Conservation (phyloP, 2,113 vertebrate genomes). For the Prunella fulvescens region DNA sequence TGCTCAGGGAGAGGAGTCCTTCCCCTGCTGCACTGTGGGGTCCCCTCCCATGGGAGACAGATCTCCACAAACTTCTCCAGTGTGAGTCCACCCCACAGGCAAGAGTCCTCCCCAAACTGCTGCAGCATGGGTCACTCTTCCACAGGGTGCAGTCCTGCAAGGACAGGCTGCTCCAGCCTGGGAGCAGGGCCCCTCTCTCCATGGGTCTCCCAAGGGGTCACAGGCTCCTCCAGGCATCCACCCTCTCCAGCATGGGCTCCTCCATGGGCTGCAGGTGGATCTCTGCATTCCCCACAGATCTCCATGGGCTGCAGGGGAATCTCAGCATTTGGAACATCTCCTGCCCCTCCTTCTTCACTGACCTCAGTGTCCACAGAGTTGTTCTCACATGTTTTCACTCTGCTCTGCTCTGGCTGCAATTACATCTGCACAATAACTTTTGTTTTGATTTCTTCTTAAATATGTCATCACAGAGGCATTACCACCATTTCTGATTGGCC, state of each 20-base stretch:
- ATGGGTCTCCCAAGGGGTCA: accelerated
- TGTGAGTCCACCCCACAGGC: neutral
- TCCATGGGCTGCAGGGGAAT: neutral
- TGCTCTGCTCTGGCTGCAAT: neutral
- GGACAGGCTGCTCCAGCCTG: neutral
- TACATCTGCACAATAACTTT: neutral
- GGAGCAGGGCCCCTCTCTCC: neutral
- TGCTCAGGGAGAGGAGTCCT: neutral
- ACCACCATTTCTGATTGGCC: neutral
- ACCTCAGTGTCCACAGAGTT: accelerated
- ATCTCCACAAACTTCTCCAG: neutral
- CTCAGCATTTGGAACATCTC: accelerated
- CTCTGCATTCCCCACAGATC: neutral
- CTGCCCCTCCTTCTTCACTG: neutral
- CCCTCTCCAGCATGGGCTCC: neutral
- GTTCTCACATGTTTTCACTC: neutral
- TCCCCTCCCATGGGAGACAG: neutral
- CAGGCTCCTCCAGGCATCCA: neutral
- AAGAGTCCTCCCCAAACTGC: neutral
- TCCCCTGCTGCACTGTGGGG: neutral
- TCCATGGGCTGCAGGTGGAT: neutral
- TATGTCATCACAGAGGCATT: accelerated
- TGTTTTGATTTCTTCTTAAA: neutral
- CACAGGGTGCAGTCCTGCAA: accelerated
- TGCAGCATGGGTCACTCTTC: neutral